A percentile compares a stretch with the other conserved stretches of the same genome.
Evolutionary conservation across 2,797 vertebrate species (phyloP).

Genomic region (Luscinia megarhynchos): DNA sequence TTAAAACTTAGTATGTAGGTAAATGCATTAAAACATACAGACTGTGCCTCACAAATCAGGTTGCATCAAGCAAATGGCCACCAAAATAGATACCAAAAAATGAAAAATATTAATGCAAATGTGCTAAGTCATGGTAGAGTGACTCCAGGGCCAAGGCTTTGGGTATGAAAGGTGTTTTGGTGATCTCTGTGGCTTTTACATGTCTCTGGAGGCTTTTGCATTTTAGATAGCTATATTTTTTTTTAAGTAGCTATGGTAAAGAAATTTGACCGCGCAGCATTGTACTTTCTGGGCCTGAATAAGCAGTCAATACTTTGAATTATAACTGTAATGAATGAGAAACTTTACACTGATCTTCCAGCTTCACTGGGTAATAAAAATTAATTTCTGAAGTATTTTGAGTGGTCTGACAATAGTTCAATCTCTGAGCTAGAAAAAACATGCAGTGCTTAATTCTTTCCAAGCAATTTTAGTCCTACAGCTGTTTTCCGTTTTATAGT

Average conservation of each 20-base stretch:
- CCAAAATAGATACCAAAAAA: neutral
- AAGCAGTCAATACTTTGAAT: neutral
- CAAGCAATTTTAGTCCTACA: slow-evolving; percentile 13
- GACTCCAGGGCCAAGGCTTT: neutral
- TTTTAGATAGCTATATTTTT: neutral
- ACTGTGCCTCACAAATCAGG: neutral
- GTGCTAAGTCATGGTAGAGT: neutral
- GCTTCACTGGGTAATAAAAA: slow-evolving; percentile 3
- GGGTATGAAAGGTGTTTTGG: neutral
- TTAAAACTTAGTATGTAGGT: neutral
- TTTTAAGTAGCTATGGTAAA: neutral
- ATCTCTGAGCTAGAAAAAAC: slow-evolving; percentile 1
- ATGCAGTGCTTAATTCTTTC: neutral
- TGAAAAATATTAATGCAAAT: neutral
- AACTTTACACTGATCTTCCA: neutral
- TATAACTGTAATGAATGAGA: neutral
- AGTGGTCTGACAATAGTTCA: slow-evolving; percentile 14
- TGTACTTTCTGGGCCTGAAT: neutral
- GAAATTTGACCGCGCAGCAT: neutral
- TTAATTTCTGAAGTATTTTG: slow-evolving; percentile 9
- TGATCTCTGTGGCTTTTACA: neutral
- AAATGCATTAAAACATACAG: neutral
- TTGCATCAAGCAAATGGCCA: neutral
- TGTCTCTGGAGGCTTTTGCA: neutral
- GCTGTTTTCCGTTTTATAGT: slow-evolving; percentile 20